These are phyloP conservation scores for Gavia stellata DNA, from an alignment of 2,113 vertebrate genomes.

Conservation along the genomic window DNA sequence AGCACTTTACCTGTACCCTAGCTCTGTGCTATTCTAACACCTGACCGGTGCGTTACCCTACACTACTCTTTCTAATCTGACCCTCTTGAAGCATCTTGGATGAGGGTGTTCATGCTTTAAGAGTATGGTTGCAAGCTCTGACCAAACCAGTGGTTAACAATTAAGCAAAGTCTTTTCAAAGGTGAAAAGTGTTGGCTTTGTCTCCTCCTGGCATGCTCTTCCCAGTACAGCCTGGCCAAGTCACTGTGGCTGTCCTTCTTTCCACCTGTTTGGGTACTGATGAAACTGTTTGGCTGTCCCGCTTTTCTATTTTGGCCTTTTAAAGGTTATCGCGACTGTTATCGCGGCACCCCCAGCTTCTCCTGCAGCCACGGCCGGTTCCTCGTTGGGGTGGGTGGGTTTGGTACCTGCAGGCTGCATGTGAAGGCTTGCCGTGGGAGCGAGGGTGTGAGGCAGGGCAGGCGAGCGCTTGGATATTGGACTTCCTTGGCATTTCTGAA, in stretches of 20 bases:
- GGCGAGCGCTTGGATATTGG: accelerated
- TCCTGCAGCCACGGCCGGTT: neutral
- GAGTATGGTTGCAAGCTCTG: neutral
- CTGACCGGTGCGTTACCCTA: accelerated
- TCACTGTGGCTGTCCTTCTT: neutral
- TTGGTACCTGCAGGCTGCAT: neutral
- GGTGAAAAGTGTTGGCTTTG: neutral
- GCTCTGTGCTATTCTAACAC: neutral
- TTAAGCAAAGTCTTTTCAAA: neutral
- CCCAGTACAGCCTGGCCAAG: neutral
- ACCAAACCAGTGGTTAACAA: neutral
- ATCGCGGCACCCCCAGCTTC: neutral
- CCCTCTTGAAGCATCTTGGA: neutral
- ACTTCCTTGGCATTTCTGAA: neutral
- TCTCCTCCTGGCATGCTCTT: neutral
- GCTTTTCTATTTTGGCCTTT: neutral
- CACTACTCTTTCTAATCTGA: neutral
- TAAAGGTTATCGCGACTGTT: neutral
- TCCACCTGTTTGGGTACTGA: neutral
- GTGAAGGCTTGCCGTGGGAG: accelerated
- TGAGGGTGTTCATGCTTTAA: neutral
- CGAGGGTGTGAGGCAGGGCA: accelerated
- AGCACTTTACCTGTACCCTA: neutral
- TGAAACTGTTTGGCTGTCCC: neutral
- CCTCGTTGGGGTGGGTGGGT: accelerated